Conservation (phyloP, 1,140 invertebrate genomes). For the Aleiodes sp. region DNA sequence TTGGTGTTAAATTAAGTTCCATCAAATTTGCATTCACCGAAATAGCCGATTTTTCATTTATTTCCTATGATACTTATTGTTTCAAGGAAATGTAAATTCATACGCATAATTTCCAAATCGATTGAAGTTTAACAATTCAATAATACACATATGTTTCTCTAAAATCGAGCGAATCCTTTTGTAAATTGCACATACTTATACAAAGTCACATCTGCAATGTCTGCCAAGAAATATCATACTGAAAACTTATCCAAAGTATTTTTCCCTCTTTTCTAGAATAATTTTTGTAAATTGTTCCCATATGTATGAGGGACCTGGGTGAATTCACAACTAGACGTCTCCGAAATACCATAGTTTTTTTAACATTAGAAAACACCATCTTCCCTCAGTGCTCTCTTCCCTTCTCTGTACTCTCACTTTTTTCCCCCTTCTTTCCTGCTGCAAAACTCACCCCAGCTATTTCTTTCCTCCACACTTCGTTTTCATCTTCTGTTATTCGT, state of each 20-base stretch:
- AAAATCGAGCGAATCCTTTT: not conserved
- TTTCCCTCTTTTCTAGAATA: conserved; percentile 53
- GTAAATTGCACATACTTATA: not conserved
- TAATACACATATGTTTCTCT: not conserved
- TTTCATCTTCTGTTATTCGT: conserved; percentile 30
- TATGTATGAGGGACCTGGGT: conserved; percentile 58
- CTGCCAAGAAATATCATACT: not conserved
- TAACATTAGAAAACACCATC: conserved; percentile 25
- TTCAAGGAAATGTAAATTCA: no score
- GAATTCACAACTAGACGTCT: conserved; percentile 55
- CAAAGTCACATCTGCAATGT: not conserved
- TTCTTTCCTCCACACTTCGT: conserved; percentile 25
- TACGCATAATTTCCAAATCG: no score
- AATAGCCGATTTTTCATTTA: not conserved
- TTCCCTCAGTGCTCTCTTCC: conserved; percentile 29
- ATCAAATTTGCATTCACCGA: conserved; percentile 9
- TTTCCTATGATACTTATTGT: no score
- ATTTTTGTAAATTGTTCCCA: conserved; percentile 65
- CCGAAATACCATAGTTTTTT: conserved; percentile 45
- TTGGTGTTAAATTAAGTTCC: no score
- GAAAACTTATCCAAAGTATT: conserved; percentile 13
- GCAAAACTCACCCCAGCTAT: conserved; percentile 14
- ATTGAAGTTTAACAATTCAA: no score
- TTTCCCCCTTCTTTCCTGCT: conserved; percentile 23
- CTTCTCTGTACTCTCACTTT: conserved; percentile 32